A percentile compares a stretch with the other conserved stretches of the same genome.
phyloP scores from a whole-genome alignment of 2,113 vertebrate genomes.

The Empidonax traillii region DNA sequence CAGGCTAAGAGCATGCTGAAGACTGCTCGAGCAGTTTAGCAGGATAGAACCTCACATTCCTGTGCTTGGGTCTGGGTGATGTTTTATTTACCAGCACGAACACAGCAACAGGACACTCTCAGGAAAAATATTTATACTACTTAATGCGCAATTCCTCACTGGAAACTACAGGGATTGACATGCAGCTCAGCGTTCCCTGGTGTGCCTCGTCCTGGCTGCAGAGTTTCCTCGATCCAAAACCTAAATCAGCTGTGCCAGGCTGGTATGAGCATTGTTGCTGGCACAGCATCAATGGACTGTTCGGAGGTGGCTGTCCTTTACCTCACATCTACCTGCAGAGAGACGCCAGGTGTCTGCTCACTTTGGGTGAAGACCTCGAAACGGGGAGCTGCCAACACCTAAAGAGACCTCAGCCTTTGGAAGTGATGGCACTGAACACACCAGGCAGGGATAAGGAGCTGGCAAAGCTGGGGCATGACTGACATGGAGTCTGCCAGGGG shows the following conservation, averaged over 20 bases:
- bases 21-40: background rate
- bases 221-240: background rate
- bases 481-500: background rate
- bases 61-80: background rate
- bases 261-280: background rate
- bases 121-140: background rate
- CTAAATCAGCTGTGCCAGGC: background rate
- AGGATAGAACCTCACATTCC: background rate
- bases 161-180: background rate
- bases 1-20: background rate
- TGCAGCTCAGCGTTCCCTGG: background rate
- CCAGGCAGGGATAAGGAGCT: background rate
- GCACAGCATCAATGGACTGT: background rate
- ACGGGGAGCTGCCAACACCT: background rate
- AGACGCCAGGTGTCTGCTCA: background rate
- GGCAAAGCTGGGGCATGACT: background rate
- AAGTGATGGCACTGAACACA: accelerated
- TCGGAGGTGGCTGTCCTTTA: background rate
- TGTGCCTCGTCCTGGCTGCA: background rate
- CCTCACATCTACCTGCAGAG: background rate
- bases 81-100: background rate
- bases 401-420: background rate
- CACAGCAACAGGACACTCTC: background rate
- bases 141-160: background rate
- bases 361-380: background rate